Evolutionary conservation across 2,797 vertebrate genomes (phyloP).

Genomic region (Champsocephalus gunnari): DNA sequence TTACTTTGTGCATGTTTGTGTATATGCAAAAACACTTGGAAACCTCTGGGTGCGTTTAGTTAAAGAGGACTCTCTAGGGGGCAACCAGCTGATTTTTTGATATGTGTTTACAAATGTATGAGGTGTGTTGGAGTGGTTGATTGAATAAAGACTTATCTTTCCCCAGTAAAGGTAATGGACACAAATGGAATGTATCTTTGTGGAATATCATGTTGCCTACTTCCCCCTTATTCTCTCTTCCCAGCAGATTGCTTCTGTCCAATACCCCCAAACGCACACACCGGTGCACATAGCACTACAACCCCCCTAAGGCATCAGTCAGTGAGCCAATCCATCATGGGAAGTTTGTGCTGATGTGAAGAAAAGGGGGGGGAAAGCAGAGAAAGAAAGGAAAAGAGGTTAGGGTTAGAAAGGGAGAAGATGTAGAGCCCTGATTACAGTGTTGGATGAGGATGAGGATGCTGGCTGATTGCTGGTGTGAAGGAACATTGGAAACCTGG

Average conservation of each 20-base stretch:
- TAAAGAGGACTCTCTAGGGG: constrained; percentile 2
- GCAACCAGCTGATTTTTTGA: constrained; percentile 17
- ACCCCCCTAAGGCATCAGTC: constrained; percentile 64
- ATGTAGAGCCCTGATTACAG: constrained; percentile 42
- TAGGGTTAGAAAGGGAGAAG: constrained; percentile 29
- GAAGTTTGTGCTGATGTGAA: constrained; percentile 61
- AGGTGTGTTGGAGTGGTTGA: constrained; percentile 34
- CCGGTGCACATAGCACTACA: constrained; percentile 37
- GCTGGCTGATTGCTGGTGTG: constrained; percentile 43
- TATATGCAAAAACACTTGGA: constrained; percentile 25
- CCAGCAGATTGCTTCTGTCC: constrained; percentile 14
- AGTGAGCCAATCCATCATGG: constrained; percentile 72
- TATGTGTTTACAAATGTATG: constrained; percentile 21
- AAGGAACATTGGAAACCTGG: constrained; percentile 17
- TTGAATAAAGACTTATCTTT: constrained; percentile 31
- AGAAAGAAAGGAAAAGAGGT: constrained; percentile 34
- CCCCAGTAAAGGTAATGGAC: constrained; percentile 14
- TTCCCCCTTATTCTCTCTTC: constrained; percentile 20
- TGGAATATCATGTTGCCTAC: constrained; percentile 47
- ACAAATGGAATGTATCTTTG: constrained; percentile 32
- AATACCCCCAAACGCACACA: constrained; percentile 17
- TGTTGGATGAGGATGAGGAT: constrained; percentile 75
- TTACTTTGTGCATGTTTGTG: constrained; percentile 12
- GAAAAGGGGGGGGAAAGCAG: constrained; percentile 14
- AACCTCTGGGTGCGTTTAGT: constrained; percentile 5